Conservation (phyloP, 2,797 vertebrate genomes). For the Alca torda region DNA sequence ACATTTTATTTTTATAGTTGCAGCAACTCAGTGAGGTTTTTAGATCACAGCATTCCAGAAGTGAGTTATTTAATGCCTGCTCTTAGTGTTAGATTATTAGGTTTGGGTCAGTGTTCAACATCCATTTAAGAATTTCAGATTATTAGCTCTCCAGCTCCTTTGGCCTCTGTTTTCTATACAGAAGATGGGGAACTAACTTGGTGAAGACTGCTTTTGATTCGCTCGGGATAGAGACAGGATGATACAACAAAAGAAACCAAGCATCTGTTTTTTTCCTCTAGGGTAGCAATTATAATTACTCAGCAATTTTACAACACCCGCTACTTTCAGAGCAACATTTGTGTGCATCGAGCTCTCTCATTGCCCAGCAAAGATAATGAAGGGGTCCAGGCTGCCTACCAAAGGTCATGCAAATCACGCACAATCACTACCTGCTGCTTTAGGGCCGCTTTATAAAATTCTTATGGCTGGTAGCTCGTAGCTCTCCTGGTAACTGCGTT, state of each 20-base stretch:
- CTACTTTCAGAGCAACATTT: neutral
- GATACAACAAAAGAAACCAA: neutral
- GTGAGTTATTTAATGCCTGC: neutral
- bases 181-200: neutral
- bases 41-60: neutral
- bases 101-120: neutral
- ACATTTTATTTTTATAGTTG: neutral
- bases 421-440: neutral
- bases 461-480: neutral
- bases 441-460: neutral
- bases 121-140: neutral
- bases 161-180: neutral
- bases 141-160: neutral
- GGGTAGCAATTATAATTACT: neutral
- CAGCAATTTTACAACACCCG: neutral
- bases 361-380: neutral
- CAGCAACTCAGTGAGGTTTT: neutral
- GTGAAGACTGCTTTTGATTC: neutral
- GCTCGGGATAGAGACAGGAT: neutral
- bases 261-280: neutral
- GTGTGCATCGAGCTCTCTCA: neutral
- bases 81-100: neutral
- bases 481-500: slow-evolving; percentile 15
- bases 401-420: neutral
- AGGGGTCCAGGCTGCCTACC: neutral